phyloP scores from a whole-genome alignment of 2,113 vertebrate species.

The Phasianus colchicus region DNA sequence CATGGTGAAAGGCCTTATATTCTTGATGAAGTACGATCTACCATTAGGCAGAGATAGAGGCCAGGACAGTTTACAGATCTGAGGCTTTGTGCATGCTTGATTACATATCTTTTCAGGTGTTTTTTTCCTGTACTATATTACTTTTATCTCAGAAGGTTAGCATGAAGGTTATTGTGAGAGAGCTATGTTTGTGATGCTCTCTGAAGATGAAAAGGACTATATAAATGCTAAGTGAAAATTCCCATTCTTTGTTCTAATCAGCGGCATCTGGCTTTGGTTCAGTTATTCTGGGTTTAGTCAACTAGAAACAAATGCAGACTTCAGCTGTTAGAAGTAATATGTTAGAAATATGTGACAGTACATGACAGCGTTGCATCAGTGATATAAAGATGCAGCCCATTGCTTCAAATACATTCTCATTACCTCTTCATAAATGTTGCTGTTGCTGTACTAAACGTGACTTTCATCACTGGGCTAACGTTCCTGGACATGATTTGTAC shows the following conservation, averaged over 20 bases:
- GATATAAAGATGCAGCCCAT: constrained; percentile 2
- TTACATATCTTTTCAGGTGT: not conserved
- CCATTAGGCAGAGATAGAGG: not conserved
- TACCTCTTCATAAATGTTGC: constrained; percentile 8
- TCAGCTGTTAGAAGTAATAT: not conserved
- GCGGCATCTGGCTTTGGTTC: constrained; percentile 15
- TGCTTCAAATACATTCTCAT: not conserved
- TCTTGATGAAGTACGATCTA: not conserved
- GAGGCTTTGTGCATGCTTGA: not conserved
- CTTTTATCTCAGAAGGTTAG: constrained; percentile 16
- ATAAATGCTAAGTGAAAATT: constrained; percentile 49
- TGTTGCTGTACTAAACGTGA: not conserved
- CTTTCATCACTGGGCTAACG: not conserved
- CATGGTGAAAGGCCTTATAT: not conserved
- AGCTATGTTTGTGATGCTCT: constrained; percentile 46
- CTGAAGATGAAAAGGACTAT: constrained; percentile 55
- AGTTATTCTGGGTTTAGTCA: constrained; percentile 7
- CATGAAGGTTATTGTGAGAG: not conserved
- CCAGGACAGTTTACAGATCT: not conserved
- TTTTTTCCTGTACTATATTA: not conserved
- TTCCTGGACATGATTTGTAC: not conserved
- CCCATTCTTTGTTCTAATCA: constrained; percentile 10
- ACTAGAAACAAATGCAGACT: constrained; percentile 13
- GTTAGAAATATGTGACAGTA: constrained; percentile 14
- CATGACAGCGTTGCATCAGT: not conserved